These are phyloP conservation scores for Drosophila saltans DNA, from an alignment of 1,140 invertebrate genomes.

Conservation along the genomic window DNA sequence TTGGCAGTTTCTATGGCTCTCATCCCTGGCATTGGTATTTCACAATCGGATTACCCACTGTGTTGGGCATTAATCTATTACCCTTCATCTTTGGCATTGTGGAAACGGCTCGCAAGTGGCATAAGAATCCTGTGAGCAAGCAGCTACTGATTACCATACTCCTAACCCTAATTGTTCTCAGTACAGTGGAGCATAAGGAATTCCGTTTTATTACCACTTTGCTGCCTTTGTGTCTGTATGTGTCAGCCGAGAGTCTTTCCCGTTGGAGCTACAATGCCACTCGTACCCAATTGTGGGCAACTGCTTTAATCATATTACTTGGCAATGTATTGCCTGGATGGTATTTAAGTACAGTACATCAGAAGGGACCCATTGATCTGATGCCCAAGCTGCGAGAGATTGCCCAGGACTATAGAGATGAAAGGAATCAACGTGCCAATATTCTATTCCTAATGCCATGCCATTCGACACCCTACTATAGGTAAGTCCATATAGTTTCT, in stretches of 20 bases:
- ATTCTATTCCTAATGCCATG: constrained; percentile 97
- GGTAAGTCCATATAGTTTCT: constrained; percentile 37
- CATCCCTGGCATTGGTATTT: constrained; percentile 95
- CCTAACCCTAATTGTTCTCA: constrained; percentile 83
- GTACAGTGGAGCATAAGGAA: constrained; percentile 95
- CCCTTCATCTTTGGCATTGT: constrained; percentile 86
- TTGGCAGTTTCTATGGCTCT: constrained; percentile 92
- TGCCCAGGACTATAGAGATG: constrained; percentile 72
- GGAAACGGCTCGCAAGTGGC: constrained; percentile 82
- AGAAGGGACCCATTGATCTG: constrained; percentile 90
- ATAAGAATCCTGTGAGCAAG: constrained; percentile 83
- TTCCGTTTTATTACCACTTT: constrained; percentile 95
- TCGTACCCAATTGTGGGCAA: constrained; percentile 83
- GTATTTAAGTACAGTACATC: constrained; percentile 92
- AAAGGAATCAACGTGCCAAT: constrained; percentile 83
- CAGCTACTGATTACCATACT: constrained; percentile 69
- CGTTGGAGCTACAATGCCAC: constrained; percentile 85
- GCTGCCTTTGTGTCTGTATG: constrained; percentile 91
- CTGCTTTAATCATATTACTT: constrained; percentile 85
- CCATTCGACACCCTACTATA: constrained; percentile 94
- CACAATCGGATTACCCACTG: constrained; percentile 87
- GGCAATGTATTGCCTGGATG: constrained; percentile 86
- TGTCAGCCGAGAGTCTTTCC: constrained; percentile 86
- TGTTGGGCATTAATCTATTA: constrained; percentile 88
- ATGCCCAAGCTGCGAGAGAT: constrained; percentile 88